Conservation (phyloP, 2,888 invertebrate genomes). For the Iselma pallidipennis region DNA sequence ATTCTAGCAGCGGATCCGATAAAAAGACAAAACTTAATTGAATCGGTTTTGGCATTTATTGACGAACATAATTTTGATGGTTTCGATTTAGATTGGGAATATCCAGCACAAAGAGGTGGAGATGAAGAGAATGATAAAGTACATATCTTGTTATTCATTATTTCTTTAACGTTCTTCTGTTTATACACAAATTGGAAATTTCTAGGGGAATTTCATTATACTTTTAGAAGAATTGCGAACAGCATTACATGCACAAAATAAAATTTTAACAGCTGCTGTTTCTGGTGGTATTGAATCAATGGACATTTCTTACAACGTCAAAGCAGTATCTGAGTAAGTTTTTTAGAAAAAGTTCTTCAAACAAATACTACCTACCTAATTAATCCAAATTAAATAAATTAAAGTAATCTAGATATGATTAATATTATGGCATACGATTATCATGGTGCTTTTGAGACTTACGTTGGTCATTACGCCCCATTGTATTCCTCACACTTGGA, state of each 20-base stretch:
- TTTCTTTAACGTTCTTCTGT: not conserved
- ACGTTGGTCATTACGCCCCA: constrained; percentile 69
- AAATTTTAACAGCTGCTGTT: constrained; percentile 42
- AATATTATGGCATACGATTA: constrained; percentile 59
- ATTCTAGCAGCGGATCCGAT: constrained; percentile 56
- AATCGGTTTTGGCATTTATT: constrained; percentile 16
- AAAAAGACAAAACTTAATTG: constrained; percentile 44
- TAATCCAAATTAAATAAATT: not conserved
- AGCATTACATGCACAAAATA: constrained; percentile 35
- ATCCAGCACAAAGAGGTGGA: constrained; percentile 18
- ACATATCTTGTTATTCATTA: not conserved
- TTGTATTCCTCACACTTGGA: constrained; percentile 60
- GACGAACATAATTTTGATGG: constrained; percentile 17
- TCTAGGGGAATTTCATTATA: constrained; percentile 31
- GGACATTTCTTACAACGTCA: constrained; percentile 40
- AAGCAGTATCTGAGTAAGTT: constrained; percentile 37
- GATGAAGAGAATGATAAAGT: constrained; percentile 12
- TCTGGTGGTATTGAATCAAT: constrained; percentile 38
- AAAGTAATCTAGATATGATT: constrained; percentile 53
- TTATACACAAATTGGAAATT: not conserved
- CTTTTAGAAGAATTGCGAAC: constrained; percentile 38
- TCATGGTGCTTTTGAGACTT: constrained; percentile 68
- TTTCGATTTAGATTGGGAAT: constrained; percentile 22
- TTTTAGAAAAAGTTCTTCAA: not conserved
- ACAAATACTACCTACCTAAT: not conserved